Percentiles rank a stretch among this genome's conserved stretches.
Conservation (phyloP, 2,113 vertebrate species). For the Phrynosoma blainvillii region DNA sequence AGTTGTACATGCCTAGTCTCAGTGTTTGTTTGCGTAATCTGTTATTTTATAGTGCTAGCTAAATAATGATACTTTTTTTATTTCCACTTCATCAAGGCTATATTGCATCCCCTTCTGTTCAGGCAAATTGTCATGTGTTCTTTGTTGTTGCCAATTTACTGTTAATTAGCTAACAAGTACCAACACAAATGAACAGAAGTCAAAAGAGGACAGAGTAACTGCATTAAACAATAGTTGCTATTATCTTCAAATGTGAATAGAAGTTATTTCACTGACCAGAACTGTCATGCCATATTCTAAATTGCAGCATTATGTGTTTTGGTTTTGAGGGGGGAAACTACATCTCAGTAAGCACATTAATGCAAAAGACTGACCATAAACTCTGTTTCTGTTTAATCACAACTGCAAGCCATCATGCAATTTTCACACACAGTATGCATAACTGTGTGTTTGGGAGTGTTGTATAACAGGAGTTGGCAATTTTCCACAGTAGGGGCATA, state of each 20-base stretch:
- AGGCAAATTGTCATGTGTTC: constrained; percentile 26
- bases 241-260: constrained; percentile 46
- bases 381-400: background rate
- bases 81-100: constrained; percentile 20
- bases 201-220: constrained; percentile 49
- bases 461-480: too few species aligned
- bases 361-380: background rate
- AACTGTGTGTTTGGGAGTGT: too few species aligned
- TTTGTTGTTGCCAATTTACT: constrained; percentile 40
- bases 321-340: background rate
- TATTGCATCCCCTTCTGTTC: constrained; percentile 8
- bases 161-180: constrained; percentile 60
- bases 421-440: background rate
- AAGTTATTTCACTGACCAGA: constrained; percentile 44
- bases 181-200: constrained; percentile 46
- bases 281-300: constrained; percentile 15
- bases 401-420: background rate
- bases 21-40: background rate
- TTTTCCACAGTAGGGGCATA: too few species aligned
- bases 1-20: too few species aligned
- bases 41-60: constrained; percentile 20
- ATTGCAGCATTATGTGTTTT: constrained; percentile 11
- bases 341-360: background rate
- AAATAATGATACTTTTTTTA: constrained; percentile 3
- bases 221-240: constrained; percentile 47